phyloP scores from a whole-genome alignment of 1,140 invertebrate genomes.

The Mesaphorura yosii region DNA sequence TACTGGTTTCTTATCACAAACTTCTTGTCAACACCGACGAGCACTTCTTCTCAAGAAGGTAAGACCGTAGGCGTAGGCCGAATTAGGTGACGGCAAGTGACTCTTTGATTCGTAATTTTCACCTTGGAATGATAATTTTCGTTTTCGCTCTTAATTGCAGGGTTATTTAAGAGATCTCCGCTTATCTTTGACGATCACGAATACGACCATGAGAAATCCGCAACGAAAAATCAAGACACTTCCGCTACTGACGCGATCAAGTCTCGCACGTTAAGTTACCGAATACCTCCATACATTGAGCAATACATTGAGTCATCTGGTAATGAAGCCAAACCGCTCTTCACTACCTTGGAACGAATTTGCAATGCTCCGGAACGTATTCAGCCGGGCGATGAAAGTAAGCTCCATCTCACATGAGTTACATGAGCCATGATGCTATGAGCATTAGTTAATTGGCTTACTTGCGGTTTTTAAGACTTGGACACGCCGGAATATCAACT shows the following conservation, averaged over 20 bases:
- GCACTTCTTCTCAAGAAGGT: no score
- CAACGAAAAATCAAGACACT: background rate
- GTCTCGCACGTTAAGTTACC: no score
- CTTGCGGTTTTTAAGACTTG: slow-evolving; percentile 28
- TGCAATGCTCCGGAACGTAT: slow-evolving; percentile 25
- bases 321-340: slow-evolving; percentile 11
- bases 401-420: background rate
- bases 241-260: background rate
- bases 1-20: slow-evolving; percentile 10
- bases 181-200: background rate
- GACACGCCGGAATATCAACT: slow-evolving; percentile 37
- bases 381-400: slow-evolving; percentile 27
- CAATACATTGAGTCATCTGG: background rate
- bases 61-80: no score
- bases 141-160: background rate
- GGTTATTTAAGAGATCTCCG: background rate
- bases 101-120: background rate
- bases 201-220: background rate
- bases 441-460: background rate
- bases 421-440: background rate
- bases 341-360: slow-evolving; percentile 13
- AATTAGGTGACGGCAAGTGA: no score
- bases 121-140: background rate
- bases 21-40: background rate
- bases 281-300: background rate